Evolutionary conservation across 1,140 invertebrate species (phyloP).

Genomic region (Penaeus chinensis): DNA sequence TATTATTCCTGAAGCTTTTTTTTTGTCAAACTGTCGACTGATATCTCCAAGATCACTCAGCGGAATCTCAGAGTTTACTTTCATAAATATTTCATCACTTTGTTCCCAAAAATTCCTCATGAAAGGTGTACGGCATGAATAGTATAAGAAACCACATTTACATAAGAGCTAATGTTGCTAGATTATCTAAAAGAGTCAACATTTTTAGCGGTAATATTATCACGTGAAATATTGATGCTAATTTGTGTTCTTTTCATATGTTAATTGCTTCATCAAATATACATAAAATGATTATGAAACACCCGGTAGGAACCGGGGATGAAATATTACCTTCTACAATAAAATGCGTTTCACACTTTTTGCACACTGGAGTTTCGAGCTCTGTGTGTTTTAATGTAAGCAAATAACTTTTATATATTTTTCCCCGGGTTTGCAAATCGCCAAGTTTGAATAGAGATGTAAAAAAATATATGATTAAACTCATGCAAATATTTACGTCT

Average conservation of each 20-base stretch:
- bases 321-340: constrained; percentile 9
- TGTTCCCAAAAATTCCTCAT: no score
- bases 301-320: constrained; percentile 20
- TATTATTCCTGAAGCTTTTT: no score
- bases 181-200: no score
- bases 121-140: no score
- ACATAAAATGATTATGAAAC: constrained; percentile 1
- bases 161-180: no score
- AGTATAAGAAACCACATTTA: no score
- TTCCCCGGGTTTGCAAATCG: constrained; percentile 15
- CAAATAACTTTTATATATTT: constrained; percentile 26
- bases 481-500: constrained; percentile 27
- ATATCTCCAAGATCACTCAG: no score
- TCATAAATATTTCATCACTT: no score
- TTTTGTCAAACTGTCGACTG: no score
- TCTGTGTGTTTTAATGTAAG: constrained; percentile 7
- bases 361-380: neutral
- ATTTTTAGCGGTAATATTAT: no score
- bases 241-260: constrained; percentile 27
- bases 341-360: constrained; percentile 23
- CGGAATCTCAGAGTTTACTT: no score
- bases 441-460: neutral
- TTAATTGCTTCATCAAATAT: constrained; percentile 18
- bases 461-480: constrained; percentile 27
- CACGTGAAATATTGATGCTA: constrained; percentile 13